Conservation (phyloP, 2,797 vertebrate genomes). For the Discoglossus pictus region DNA sequence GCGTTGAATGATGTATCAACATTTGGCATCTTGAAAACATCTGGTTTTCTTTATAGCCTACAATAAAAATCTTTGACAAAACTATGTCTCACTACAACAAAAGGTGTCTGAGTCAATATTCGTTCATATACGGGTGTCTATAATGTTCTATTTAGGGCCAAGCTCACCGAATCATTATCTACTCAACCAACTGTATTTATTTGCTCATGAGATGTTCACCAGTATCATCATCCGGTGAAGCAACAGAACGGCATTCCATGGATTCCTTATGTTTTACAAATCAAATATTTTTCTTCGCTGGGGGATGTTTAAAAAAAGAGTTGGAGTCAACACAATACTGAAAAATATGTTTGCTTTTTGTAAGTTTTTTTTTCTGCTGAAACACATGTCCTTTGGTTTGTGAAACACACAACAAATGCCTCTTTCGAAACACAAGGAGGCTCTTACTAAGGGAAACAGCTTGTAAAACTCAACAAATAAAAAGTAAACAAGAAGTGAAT, state of each 20-base stretch:
- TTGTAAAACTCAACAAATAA: no score
- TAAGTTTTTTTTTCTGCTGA: conserved; percentile 47
- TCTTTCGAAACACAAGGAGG: no score
- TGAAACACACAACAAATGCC: neutral
- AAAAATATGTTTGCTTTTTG: conserved; percentile 53
- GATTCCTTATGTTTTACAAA: conserved; percentile 65
- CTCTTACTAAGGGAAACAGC: no score
- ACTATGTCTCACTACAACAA: conserved; percentile 5
- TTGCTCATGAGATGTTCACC: conserved; percentile 6
- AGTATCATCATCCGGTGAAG: conserved; percentile 42
- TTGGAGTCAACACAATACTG: conserved; percentile 54
- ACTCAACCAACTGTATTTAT: conserved; percentile 7
- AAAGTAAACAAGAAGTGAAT: no score
- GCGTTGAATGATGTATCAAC: neutral
- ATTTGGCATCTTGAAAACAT: conserved; percentile 18
- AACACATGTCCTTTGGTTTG: conserved; percentile 45
- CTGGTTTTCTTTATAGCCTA: conserved; percentile 19
- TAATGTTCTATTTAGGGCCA: neutral
- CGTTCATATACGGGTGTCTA: neutral
- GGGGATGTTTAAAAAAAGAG: conserved; percentile 14
- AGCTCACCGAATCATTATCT: neutral
- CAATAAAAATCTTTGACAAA: conserved; percentile 17
- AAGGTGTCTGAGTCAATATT: neutral
- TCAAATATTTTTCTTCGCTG: conserved; percentile 51
- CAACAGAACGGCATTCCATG: conserved; percentile 51